phyloP scores from a whole-genome alignment of 2,888 invertebrate species.

The Tipula unca region DNA sequence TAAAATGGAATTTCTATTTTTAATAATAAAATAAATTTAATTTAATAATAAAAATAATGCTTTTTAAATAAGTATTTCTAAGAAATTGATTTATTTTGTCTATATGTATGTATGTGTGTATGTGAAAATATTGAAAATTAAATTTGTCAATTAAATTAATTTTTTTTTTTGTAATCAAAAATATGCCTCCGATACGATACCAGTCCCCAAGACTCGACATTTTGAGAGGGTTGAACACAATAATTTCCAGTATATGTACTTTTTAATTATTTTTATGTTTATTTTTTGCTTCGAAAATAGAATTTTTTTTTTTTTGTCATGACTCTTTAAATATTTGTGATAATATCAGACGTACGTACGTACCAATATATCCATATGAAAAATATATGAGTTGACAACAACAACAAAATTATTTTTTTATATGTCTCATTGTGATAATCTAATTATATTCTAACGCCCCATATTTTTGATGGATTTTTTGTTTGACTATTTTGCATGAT shows the following conservation, averaged over 20 bases:
- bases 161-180: not conserved
- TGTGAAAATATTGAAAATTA: not conserved
- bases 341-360: not conserved
- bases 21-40: not conserved
- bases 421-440: not conserved
- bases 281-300: not conserved
- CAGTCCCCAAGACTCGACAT: not conserved
- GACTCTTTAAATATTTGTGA: constrained; percentile 3
- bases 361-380: not conserved
- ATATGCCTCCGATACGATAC: not conserved
- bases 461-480: not conserved
- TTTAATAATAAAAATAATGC: not conserved
- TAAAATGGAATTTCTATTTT: not conserved
- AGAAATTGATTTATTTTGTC: not conserved
- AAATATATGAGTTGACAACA: not conserved
- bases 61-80: not conserved
- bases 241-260: not conserved
- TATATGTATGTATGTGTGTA: too few relatives aligned
- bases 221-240: not conserved
- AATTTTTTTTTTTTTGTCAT: not conserved
- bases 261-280: not conserved
- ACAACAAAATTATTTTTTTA: not conserved
- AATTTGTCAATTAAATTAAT: not conserved
- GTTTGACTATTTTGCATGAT: not conserved
- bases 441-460: not conserved